A percentile compares a stretch with the other conserved stretches of the same genome.
Evolutionary conservation across 2,797 vertebrate species (phyloP).

Genomic region (Echeneis naucrates): DNA sequence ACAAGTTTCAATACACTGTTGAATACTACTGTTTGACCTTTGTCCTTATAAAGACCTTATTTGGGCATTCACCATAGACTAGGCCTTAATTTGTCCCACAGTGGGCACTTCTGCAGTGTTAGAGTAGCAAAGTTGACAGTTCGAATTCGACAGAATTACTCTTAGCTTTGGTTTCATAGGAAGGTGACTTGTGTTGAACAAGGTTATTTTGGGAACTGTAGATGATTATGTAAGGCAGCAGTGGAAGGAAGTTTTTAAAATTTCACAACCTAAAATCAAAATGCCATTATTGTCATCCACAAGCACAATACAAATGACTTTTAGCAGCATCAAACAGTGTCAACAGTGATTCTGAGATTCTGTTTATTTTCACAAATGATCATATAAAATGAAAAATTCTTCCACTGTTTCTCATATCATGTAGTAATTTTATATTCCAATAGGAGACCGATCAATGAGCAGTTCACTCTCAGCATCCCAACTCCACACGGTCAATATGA

Average conservation of each 20-base stretch:
- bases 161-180: too few relatives aligned
- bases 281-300: too few relatives aligned
- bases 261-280: slow-evolving; percentile 12
- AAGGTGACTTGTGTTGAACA: background rate
- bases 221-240: slow-evolving; percentile 5
- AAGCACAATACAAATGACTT: background rate
- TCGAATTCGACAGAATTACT: too few relatives aligned
- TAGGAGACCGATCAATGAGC: slow-evolving; percentile 95
- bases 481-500: slow-evolving; percentile 97
- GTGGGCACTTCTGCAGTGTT: too few relatives aligned
- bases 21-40: too few relatives aligned
- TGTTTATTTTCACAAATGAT: background rate
- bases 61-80: too few relatives aligned
- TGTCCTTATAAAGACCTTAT: background rate
- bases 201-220: slow-evolving; percentile 26
- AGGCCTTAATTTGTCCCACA: too few relatives aligned
- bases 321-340: too few relatives aligned
- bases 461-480: slow-evolving; percentile 96
- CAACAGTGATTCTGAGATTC: too few relatives aligned
- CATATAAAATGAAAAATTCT: slow-evolving; percentile 13
- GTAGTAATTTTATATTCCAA: background rate
- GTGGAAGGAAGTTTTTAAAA: slow-evolving; percentile 5
- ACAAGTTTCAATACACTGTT: too few relatives aligned
- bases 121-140: too few relatives aligned
- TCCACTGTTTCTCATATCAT: background rate